Evolutionary conservation across 2,888 invertebrate genomes (phyloP), one percentile per base, ranked within the genome.

Genomic region (Trachelus iudaicus): DNA sequence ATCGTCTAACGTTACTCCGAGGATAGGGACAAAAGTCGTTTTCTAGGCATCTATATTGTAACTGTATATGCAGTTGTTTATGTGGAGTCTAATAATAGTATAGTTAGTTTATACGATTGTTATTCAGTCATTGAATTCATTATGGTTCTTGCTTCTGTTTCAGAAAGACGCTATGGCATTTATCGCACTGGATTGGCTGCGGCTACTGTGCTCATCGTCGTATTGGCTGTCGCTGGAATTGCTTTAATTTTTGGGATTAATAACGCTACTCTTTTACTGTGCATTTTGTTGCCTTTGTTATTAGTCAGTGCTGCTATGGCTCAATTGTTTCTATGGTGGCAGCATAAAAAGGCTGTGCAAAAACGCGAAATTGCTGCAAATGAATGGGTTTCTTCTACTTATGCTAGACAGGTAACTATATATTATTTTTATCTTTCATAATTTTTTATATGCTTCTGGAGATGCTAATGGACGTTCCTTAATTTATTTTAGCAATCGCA

Each of bases 151-250:
- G 15, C 30, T 40, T 3, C 31, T 31, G 15, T 40, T 75, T 31
- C 15, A 82, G 82, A 82, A 77, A 75, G 81, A n/a, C 78, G 81
- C 40, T 82, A 82, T 76, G 82, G 82, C 34, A 79, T 81, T 40
- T 81, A 74, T 71, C 69, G 75, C 68, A 71, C 80, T 31, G 82
- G 82, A 76, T 76, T 79, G 71, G 77, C 69, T 34, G 76, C 81
- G 68, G 82, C 82, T 9, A 31, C 71, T 34, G 75, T 82, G 3
- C 73, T 82, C 37, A 82, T 82, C 69, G 37, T 81, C 30, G 71
- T 79, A 68, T 73, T 80, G 31, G 76, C 73, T 3, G 82, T 69
- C 23, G 76, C 75, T 34, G 82, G 81, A 15, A 80, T 80, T 73
- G 79, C 81, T n/a, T 77, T 82, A 31, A 12, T 81, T 69, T 77